Base-by-base conservation (phyloP, 2,797 vertebrate species). In the Danio jaintianensis region DNA sequence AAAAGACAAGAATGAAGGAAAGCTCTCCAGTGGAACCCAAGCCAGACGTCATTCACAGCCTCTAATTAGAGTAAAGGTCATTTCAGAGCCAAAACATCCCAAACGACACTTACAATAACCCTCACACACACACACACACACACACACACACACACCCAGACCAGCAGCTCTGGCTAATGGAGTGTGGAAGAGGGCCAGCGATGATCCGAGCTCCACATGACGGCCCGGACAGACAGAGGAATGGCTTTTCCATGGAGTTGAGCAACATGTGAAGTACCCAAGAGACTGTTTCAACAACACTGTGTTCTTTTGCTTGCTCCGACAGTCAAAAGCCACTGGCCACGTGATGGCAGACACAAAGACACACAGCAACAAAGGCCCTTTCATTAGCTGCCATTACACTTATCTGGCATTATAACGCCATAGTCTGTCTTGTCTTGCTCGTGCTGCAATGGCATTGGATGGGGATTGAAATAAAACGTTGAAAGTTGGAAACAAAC, bases 61-160 rank as follows among this genome's bases (percentile, higher is more conserved):
- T 83, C 66, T 87, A 90, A 93, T 87, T 91, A 67, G 89, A 90
- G 82, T 78, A 88, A 91, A 93, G 91, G 88, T 91, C 85, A 88
- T 62, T 45, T 0, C 48, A 66, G 83, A 86, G 80, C n/a, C 40
- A 15, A 85, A 80, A 75, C 48, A 22, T 13, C 70, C 70, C 53
- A 61, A 50, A 84, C 69, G 74, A 82, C 80, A 80, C 81, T 73
- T 83, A 79, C 81, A 88, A 75, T 20, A 87, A 85, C 79, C 55
- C 84, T 62, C 3, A 0, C 80, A 0, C 80, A 66, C 63, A 74
- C 12, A 75, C 22, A 6, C 75, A 50, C 80, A 0, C 80, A 66
- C 63, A 74, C 12, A 75, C 22, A 6, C 75, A 74, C 12, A 75
- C 22, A 6, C 75, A 50, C 29, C 15, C 4, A 10, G 58, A 43